Conservation (phyloP, 2,888 invertebrate genomes). For the Eutolmus rufibarbis region DNA sequence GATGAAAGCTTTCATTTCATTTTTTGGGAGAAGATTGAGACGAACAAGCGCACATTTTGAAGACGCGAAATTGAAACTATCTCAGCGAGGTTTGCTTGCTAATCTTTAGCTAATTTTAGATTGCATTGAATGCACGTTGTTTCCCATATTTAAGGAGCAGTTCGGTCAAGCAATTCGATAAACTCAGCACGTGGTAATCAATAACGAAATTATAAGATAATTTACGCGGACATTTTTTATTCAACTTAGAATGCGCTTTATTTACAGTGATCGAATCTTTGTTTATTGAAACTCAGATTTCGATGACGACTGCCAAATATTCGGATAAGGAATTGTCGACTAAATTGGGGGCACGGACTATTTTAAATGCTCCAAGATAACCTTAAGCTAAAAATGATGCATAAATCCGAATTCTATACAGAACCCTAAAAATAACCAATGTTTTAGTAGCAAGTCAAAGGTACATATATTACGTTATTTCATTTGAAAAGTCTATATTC, state of each 20-base stretch:
- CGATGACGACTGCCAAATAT: background rate
- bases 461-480: too few species aligned
- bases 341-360: background rate
- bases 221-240: background rate
- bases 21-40: background rate
- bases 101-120: background rate
- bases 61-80: background rate
- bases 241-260: background rate
- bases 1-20: background rate
- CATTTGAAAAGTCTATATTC: too few species aligned
- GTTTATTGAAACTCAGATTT: background rate
- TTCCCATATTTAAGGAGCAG: background rate
- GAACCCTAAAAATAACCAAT: background rate
- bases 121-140: background rate
- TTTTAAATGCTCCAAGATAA: background rate
- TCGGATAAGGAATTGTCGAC: background rate
- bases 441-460: background rate
- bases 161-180: background rate
- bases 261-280: background rate
- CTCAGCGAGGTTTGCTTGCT: background rate
- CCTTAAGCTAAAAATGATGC: background rate
- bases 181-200: background rate
- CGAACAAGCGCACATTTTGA: background rate
- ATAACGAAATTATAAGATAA: background rate
- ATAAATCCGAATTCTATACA: background rate